phyloP scores from a whole-genome alignment of 2,113 vertebrate genomes.

The Ascaphus truei region DNA sequence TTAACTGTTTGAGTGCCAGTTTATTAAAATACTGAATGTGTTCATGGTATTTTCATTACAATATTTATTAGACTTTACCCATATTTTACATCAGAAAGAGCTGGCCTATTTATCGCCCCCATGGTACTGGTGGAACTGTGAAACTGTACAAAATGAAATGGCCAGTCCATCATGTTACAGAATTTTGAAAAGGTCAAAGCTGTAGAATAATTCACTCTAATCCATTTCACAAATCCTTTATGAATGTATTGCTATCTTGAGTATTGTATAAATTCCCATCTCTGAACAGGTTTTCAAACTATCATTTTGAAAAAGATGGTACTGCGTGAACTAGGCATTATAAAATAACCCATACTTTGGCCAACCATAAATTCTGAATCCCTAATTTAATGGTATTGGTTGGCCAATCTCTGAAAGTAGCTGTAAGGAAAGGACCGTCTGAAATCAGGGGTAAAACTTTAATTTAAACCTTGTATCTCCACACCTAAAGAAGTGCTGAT shows the following conservation, averaged over 20 bases:
- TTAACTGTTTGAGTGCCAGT: too few species aligned
- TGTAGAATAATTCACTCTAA: constrained; percentile 19
- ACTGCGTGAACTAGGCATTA: not conserved
- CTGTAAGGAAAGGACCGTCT: too few species aligned
- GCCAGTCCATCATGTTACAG: constrained; percentile 12
- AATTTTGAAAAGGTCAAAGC: constrained; percentile 43
- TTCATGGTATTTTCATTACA: too few species aligned
- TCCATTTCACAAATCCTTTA: constrained; percentile 22
- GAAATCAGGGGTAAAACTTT: too few species aligned
- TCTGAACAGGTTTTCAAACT: not conserved
- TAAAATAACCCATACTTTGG: not conserved
- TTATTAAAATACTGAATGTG: too few species aligned
- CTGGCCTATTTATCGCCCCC: not conserved
- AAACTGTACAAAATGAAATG: constrained; percentile 19
- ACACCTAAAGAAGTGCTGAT: too few species aligned
- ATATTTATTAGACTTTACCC: too few species aligned
- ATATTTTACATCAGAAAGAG: too few species aligned
- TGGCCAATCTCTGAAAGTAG: not conserved
- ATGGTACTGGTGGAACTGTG: not conserved
- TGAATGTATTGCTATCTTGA: constrained; percentile 11
- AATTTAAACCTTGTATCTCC: too few species aligned
- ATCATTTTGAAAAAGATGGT: not conserved
- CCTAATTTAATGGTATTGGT: not conserved
- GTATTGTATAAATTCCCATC: constrained; percentile 17
- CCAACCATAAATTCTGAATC: not conserved